Evolutionary conservation across 2,888 invertebrate genomes (phyloP).

Genomic region (Invenusta paracnida): DNA sequence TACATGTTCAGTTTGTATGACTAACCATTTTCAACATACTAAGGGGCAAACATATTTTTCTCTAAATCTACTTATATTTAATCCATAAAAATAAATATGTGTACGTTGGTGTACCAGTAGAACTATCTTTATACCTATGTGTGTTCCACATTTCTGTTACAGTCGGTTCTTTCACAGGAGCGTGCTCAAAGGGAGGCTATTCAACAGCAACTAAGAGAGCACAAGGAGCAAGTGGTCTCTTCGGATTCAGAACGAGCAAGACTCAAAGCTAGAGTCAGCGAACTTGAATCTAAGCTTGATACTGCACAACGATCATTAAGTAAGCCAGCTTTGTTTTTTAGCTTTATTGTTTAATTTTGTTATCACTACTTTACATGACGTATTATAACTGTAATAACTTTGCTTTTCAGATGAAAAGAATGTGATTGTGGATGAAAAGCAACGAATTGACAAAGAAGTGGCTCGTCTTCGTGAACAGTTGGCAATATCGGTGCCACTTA

Average conservation of each 20-base stretch:
- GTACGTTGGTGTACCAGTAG: no score
- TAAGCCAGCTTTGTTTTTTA: background rate
- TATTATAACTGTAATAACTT: background rate
- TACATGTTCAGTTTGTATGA: no score
- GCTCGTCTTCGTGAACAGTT: background rate
- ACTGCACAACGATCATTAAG: background rate
- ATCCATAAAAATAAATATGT: no score
- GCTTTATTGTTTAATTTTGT: background rate
- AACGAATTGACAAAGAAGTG: background rate
- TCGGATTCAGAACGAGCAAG: background rate
- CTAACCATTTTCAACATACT: no score
- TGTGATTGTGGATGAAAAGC: background rate
- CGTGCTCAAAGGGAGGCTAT: background rate
- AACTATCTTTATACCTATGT: no score
- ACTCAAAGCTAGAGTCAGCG: background rate
- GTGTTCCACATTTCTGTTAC: no score
- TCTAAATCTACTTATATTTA: no score
- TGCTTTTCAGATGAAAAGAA: background rate
- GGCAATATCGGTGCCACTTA: background rate
- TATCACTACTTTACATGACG: background rate
- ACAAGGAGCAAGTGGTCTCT: background rate
- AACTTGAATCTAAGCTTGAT: background rate
- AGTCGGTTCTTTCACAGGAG: background rate
- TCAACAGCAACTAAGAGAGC: background rate
- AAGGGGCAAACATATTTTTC: no score